A percentile compares a stretch with the other conserved stretches of the same genome.
Conservation (phyloP, 2,888 invertebrate genomes). For the Plebejus anna region DNA sequence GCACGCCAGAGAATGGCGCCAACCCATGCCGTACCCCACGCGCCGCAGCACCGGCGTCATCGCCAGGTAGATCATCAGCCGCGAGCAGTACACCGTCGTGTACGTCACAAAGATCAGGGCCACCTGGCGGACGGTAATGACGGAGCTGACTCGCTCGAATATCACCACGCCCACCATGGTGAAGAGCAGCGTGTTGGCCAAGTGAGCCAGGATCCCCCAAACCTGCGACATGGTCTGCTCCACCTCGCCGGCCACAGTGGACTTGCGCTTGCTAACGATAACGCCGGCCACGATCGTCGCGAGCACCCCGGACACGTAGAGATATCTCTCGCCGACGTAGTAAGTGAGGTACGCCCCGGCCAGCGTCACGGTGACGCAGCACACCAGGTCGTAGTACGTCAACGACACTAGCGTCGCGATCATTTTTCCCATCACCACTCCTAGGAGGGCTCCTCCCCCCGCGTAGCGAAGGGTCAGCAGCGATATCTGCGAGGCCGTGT, state of each 20-base stretch:
- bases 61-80: conserved; percentile 65
- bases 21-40: conserved; percentile 79
- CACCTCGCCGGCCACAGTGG: conserved; percentile 63
- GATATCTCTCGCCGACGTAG: conserved; percentile 66
- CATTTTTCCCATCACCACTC: conserved; percentile 63
- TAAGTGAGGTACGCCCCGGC: conserved; percentile 64
- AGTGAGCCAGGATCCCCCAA: conserved; percentile 60
- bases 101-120: conserved; percentile 65
- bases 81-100: conserved; percentile 72
- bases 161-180: conserved; percentile 82
- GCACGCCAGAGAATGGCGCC: conserved; percentile 79
- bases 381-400: conserved; percentile 62
- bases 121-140: conserved; percentile 61
- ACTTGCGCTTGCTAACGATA: conserved; percentile 59
- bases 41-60: conserved; percentile 74
- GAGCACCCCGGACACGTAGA: conserved; percentile 66
- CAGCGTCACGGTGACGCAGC: conserved; percentile 60
- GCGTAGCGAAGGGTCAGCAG: conserved; percentile 59
- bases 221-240: conserved; percentile 58
- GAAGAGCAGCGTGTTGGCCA: conserved; percentile 79
- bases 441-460: conserved; percentile 61
- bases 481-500: conserved; percentile 53
- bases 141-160: conserved; percentile 70
- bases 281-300: conserved; percentile 63
- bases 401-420: conserved; percentile 55